phyloP scores from a whole-genome alignment of 2,888 invertebrate species.

The Pyrochroa serraticornis region DNA sequence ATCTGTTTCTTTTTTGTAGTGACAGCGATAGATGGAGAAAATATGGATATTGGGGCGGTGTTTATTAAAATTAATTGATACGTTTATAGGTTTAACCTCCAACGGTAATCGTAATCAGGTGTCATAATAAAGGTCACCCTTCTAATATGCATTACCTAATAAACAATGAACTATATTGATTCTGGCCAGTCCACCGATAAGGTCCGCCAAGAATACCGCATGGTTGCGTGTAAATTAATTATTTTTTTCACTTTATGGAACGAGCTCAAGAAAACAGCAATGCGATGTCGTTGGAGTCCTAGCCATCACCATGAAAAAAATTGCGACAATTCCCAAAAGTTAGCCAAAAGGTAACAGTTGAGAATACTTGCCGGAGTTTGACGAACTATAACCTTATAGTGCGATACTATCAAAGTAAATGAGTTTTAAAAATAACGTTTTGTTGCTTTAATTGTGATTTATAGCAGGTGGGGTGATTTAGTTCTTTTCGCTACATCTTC shows the following conservation, averaged over 20 bases:
- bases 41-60: too few species aligned
- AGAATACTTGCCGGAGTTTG: background rate
- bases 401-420: slow-evolving; percentile 42
- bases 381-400: slow-evolving; percentile 23
- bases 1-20: too few species aligned
- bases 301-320: too few species aligned
- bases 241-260: slow-evolving; percentile 22
- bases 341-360: background rate
- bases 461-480: too few species aligned
- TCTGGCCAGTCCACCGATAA: slow-evolving; percentile 24
- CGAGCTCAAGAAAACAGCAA: slow-evolving; percentile 11
- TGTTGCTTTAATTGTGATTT: too few species aligned
- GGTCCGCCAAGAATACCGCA: slow-evolving; percentile 25
- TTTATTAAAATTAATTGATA: slow-evolving; percentile 9
- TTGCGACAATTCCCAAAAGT: too few species aligned
- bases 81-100: background rate
- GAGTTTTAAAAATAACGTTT: slow-evolving; percentile 28
- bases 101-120: slow-evolving; percentile 23
- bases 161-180: slow-evolving; percentile 35
- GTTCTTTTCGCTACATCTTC: too few species aligned
- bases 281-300: too few species aligned
- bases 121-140: slow-evolving; percentile 25
- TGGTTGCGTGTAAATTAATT: slow-evolving; percentile 33
- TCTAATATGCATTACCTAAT: slow-evolving; percentile 31
- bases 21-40: too few species aligned